Evolutionary conservation across 2,888 invertebrate genomes (phyloP), one percentile per base, ranked within the genome.

Genomic region (Melanostoma mellinum): DNA sequence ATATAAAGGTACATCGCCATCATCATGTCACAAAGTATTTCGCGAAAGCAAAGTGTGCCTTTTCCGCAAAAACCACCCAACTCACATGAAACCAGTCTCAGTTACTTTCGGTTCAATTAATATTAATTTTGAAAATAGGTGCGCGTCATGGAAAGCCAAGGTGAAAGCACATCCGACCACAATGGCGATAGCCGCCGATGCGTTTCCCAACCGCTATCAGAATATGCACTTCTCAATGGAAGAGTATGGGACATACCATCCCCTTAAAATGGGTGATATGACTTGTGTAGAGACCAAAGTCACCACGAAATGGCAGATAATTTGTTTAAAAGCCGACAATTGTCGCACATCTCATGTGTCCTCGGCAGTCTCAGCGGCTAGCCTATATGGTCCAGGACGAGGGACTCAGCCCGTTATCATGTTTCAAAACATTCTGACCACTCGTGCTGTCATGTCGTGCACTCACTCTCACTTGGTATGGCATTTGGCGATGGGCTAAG

Each of bases 321-420:
- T 84, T 84, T 79, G 84, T 79, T 79, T 67, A 78, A 84, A 84
- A 68, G 79, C 71, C 79, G 69, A 75, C 84, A 71, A 69, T 78
- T 74, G 68, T 73, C 73, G 69, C 78, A 69, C 73, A 65, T 56
- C 46, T 58, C 58, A 36, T 40, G 30, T 72, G 71, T 56, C 65
- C 50, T 50, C 36, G 20, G 46, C 75, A 60, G 50, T 38, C 42
- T 60, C 44, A 33, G 58, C 32, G 38, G 38, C 38, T 32, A 8
- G 42, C 8, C 20, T 3, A 5, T 3, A 5, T 3, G 8, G 9
- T 44, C n/a, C 35, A 2, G 30, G n/a, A 33, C 32, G 44, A 48
- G 50, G 46, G 76, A 72, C 53, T 36, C 8, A 38, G 48, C 55
- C 33, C 72, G 61, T 61, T 72, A 76, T 68, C 67, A 68, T 50